Evolutionary conservation across 2,888 invertebrate species (phyloP).

Genomic region (Oxystoma pomonae): DNA sequence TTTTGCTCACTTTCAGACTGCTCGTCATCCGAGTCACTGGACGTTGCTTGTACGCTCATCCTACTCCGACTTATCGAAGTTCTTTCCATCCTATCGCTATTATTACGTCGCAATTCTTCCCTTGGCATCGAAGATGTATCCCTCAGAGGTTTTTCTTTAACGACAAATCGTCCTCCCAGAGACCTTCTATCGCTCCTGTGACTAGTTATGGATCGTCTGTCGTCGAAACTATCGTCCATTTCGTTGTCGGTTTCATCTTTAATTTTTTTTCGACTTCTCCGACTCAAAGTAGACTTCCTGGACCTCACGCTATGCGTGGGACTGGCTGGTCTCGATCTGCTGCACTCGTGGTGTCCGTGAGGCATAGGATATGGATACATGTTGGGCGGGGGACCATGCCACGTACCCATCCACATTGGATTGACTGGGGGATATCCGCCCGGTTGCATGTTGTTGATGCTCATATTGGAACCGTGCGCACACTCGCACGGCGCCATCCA

Average conservation of each 20-base stretch:
- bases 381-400: conserved; percentile 44
- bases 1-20: conserved; percentile 35
- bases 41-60: conserved; percentile 34
- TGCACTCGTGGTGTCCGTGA: conserved; percentile 18
- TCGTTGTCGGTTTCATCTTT: conserved; percentile 51
- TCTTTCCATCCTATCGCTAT: conserved; percentile 33
- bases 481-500: conserved; percentile 43
- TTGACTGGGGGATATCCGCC: conserved; percentile 40
- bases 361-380: conserved; percentile 37
- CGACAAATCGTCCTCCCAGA: conserved; percentile 31
- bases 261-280: conserved; percentile 50
- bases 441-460: conserved; percentile 48
- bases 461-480: conserved; percentile 52
- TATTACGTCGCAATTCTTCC: conserved; percentile 33
- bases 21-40: conserved; percentile 38
- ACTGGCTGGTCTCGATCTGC: conserved; percentile 62
- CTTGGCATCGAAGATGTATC: conserved; percentile 40
- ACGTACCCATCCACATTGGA: conserved; percentile 50
- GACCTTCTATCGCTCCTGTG: conserved; percentile 40
- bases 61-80: conserved; percentile 33
- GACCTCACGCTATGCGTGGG: conserved; percentile 68
- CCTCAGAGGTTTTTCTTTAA: conserved; percentile 32
- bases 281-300: conserved; percentile 61
- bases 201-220: conserved; percentile 42
- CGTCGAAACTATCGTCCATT: conserved; percentile 40